Base-by-base conservation (phyloP, 2,888 invertebrate species). In the Lymantria dispar region DNA sequence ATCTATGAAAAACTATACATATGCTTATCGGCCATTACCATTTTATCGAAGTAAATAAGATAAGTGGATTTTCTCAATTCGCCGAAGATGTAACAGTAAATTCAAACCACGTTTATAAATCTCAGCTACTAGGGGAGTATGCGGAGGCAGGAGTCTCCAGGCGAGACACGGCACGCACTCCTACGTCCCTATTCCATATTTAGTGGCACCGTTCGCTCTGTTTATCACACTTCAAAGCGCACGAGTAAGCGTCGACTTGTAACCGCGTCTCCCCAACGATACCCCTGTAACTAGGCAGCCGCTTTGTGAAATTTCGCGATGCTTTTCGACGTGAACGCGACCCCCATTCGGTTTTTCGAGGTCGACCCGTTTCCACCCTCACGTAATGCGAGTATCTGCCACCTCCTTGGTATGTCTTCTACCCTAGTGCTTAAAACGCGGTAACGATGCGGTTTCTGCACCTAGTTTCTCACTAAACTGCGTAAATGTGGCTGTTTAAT, bases 201-300 rank as follows among this genome's bases (percentile, higher is more conserved):
- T 83, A 80, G 81, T 75, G 74, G 70, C 70, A 68, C 67, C 65
- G 70, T 69, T 74, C 74, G 76, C 76, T 77, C 78, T 81, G 86
- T 87, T 85, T 85, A 87, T 87, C 87, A 85, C 87, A 83, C 85
- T 87, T 87, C 86, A 87, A 86, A 88, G 87, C 83, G 80, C 83
- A 76, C 78, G 75, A 76, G 80, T 75, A 81, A 80, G 78, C 81
- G 77, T 75, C 76, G 74, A 74, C 74, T 76, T 76, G 78, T 76
- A 83, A 85, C 86, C 83, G 76, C 85, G 74, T 76, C 82, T 80
- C 83, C 84, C 83, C 64, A 72, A 59, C 70, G 74, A 73, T 73
- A 66, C 72, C 69, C 71, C 76, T 70, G 82, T 83, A 85, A 83
- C 85, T 82, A 81, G 83, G 85, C 87, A 83, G 87, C 76, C 72